These are phyloP conservation scores for Erpornis zantholeuca DNA, from an alignment of 2,113 vertebrate genomes.

Conservation along the genomic window DNA sequence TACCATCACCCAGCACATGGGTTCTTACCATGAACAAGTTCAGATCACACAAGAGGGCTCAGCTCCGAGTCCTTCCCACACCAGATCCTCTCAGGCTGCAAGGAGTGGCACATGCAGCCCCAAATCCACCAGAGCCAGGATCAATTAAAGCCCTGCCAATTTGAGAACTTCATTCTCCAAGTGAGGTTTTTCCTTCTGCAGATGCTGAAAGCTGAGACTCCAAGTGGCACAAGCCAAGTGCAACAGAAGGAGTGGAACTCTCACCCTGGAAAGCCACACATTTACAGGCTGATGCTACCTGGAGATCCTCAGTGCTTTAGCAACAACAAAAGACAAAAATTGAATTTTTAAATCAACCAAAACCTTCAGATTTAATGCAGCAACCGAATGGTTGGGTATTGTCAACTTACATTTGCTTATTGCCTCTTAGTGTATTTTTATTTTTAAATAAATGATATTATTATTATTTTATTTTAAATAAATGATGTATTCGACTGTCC, in stretches of 20 bases:
- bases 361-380: background rate
- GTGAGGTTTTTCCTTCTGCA: background rate
- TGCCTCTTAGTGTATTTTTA: background rate
- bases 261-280: background rate
- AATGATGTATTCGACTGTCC: background rate
- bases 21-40: background rate
- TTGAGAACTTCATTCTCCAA: fast-evolving
- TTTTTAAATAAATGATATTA: background rate
- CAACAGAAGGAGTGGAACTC: background rate
- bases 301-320: conserved; percentile 29
- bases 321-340: background rate
- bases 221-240: background rate
- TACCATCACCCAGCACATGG: fast-evolving
- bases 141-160: background rate
- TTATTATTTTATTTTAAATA: too few species aligned
- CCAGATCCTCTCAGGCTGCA: background rate
- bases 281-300: background rate
- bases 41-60: background rate
- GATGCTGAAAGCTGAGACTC: background rate
- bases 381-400: background rate
- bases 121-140: background rate
- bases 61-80: background rate
- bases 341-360: background rate
- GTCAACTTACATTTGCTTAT: background rate
- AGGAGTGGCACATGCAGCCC: background rate